Evolutionary conservation across 2,113 vertebrate species (phyloP).

Genomic region (Plecturocebus donacophilus): DNA sequence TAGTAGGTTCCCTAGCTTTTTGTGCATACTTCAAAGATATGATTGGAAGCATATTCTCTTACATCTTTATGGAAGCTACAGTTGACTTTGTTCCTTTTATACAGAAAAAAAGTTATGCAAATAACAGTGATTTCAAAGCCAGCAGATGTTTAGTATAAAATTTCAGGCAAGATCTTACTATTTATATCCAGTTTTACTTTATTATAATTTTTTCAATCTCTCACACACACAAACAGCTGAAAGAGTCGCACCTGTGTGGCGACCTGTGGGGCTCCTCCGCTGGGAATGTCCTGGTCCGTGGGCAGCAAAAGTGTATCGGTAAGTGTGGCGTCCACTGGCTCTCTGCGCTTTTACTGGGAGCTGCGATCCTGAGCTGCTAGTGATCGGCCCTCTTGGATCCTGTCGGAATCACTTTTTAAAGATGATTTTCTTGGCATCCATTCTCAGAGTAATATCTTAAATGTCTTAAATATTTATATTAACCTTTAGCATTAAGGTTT

Average conservation of each 20-base stretch:
- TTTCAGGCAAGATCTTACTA: not conserved
- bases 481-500: not conserved
- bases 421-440: not conserved
- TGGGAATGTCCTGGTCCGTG: too few species aligned
- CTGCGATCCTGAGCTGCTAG: too few species aligned
- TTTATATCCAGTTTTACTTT: not conserved
- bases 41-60: not conserved
- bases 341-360: too few species aligned
- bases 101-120: not conserved
- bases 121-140: not conserved
- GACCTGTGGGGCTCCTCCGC: too few species aligned
- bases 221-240: not conserved
- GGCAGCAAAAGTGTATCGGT: too few species aligned
- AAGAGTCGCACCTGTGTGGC: too few species aligned
- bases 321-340: too few species aligned
- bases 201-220: not conserved
- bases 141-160: not conserved
- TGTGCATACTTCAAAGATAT: not conserved
- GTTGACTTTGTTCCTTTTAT: not conserved
- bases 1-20: not conserved
- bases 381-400: too few species aligned
- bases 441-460: not conserved
- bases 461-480: constrained; percentile 9
- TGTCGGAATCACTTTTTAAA: not conserved
- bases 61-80: not conserved